phyloP scores from a whole-genome alignment of 2,797 vertebrate genomes.

The Spatula versicolor region DNA sequence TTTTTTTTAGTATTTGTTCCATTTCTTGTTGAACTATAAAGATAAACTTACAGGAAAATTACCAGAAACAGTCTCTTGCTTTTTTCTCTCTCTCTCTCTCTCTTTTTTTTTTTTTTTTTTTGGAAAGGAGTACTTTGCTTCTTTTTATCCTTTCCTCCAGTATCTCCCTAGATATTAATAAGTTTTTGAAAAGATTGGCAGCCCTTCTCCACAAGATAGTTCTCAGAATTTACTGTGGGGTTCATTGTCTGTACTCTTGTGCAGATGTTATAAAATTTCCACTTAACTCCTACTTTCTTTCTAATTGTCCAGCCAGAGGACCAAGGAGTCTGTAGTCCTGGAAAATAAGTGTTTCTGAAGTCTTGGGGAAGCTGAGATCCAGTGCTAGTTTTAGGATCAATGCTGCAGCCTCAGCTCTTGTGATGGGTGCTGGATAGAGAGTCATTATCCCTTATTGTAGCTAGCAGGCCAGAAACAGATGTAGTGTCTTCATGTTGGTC shows the following conservation, averaged over 20 bases:
- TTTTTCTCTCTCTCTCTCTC: background rate
- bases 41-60: constrained; percentile 10
- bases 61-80: background rate
- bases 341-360: background rate
- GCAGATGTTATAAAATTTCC: background rate
- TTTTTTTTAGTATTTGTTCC: background rate
- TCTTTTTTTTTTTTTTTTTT: background rate
- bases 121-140: background rate
- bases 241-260: background rate
- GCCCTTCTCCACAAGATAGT: background rate
- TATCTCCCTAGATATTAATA: constrained; percentile 17
- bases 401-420: background rate
- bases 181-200: background rate
- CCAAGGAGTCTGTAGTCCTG: background rate
- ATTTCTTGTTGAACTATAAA: constrained; percentile 12
- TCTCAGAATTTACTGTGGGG: background rate
- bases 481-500: background rate
- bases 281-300: background rate
- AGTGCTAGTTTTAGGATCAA: accelerated
- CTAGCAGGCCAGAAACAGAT: background rate
- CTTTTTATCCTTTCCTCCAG: background rate
- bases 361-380: background rate
- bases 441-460: background rate
- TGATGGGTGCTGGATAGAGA: background rate
- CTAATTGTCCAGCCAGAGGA: background rate